Conservation (phyloP, 2,113 vertebrate genomes). For the Platichthys flesus region DNA sequence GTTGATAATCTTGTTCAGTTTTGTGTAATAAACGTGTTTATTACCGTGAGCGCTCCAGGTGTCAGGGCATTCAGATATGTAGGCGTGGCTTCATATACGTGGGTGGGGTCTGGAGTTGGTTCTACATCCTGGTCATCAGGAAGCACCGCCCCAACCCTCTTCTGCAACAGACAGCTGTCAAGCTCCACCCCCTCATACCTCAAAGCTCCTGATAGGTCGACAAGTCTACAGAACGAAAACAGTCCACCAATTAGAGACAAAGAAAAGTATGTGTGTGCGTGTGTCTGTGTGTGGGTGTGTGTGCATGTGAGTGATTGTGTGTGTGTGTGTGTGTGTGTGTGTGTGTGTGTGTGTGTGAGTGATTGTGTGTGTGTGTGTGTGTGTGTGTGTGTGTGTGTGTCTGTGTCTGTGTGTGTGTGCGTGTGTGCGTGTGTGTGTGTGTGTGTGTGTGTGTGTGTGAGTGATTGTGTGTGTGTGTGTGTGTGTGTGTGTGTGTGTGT, state of each 20-base stretch:
- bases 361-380: neutral
- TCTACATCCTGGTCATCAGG: constrained; percentile 74
- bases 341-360: neutral
- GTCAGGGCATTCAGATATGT: constrained; percentile 55
- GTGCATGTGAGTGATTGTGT: neutral
- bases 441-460: neutral
- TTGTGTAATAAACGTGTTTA: neutral
- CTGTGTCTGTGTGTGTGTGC: neutral
- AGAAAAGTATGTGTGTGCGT: neutral
- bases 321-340: neutral
- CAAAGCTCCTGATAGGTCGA: constrained; percentile 88
- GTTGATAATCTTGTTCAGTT: neutral
- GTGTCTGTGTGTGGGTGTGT: neutral
- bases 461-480: neutral
- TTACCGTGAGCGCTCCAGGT: constrained; percentile 62
- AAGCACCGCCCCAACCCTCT: constrained; percentile 66
- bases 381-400: constrained; percentile 1
- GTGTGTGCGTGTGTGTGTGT: neutral
- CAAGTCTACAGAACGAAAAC: constrained; percentile 75
- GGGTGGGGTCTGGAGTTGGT: constrained; percentile 74
- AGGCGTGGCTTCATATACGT: constrained; percentile 50
- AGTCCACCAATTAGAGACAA: neutral
- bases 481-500: neutral
- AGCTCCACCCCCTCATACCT: constrained; percentile 85
- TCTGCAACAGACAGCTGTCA: constrained; percentile 87